Base-by-base conservation (phyloP, 1,140 invertebrate genomes). In the Ganaspis sp. region DNA sequence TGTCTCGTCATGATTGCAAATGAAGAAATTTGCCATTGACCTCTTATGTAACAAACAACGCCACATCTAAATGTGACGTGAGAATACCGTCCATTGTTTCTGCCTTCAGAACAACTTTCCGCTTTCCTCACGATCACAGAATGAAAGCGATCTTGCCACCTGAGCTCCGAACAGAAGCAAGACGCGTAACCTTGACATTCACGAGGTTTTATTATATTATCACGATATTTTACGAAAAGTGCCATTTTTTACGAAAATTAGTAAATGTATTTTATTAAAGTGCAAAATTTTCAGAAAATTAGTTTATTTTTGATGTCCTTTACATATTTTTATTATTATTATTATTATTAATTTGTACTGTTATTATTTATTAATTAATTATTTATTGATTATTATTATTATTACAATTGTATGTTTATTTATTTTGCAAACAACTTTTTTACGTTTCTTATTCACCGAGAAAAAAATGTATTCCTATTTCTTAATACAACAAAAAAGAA, bases 21-120 rank as follows among this genome's bases (percentile, higher is more conserved):
- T 64, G 58, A 64, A 64, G 58, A 34, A 64, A n/a, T 64, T 64
- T 64, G 58, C 26, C 58, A 64, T 64, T 64, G 58, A 64, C 58
- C 58, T 64, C 58, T 64, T 64, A 64, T 12, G 21, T 9, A 64
- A 64, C 58, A 29, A 29, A 29, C 23, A 29, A n/a, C 23, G 21
- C 23, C 26, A 64, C 58, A 29, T 64, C 58, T 64, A 34, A 64
- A 29, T 21, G 6, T 26, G 15, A 34, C 23, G 5, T 12, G 23
- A 64, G 58, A n/a, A 64, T 64, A 64, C 5, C 5, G n/a, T n/a
- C 23, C 23, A 64, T 64, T 64, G 58, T 64, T 64, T 64, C 26
- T 34, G n/a, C 58, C 58, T 29, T 64, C 15, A 8, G 11, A 64
- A 64, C 58, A 29, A 64, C 23, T 64, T 64, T 64, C 58, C 58